A percentile compares a stretch with the other conserved stretches of the same genome.
These are phyloP conservation scores for Sander lucioperca DNA, from an alignment of 2,113 vertebrate genomes.

Conservation along the genomic window DNA sequence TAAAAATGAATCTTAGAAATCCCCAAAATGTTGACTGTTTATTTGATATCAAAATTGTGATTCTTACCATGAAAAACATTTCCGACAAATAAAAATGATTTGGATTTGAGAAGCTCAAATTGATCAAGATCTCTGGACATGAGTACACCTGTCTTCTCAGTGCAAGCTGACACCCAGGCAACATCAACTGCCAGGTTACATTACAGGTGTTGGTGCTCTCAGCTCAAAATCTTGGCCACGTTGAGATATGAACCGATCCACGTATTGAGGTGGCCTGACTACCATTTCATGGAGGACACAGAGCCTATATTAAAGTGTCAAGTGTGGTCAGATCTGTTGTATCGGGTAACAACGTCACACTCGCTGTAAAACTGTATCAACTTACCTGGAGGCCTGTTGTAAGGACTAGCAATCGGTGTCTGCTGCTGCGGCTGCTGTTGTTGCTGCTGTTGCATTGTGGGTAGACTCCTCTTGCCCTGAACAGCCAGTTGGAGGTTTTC, in stretches of 20 bases:
- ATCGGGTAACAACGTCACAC: background rate
- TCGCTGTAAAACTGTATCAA: background rate
- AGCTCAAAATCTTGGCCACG: background rate
- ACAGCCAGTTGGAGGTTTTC: conserved; percentile 98
- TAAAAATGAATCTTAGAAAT: background rate
- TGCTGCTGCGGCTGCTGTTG: conserved; percentile 64
- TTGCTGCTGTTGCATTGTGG: conserved; percentile 91
- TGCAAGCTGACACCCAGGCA: background rate
- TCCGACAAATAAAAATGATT: background rate
- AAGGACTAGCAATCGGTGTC: conserved; percentile 81
- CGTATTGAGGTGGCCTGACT: background rate
- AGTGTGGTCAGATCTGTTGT: background rate
- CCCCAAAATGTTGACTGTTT: background rate
- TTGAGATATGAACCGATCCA: background rate
- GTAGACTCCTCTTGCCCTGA: conserved; percentile 95
- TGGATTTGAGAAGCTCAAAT: background rate
- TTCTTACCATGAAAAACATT: background rate
- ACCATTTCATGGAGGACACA: background rate
- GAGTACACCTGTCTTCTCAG: background rate
- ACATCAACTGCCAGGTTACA: background rate
- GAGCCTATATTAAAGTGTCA: background rate
- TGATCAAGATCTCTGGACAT: background rate
- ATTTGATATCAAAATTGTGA: background rate
- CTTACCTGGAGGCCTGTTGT: conserved; percentile 91
- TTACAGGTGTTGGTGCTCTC: background rate